Evolutionary conservation across 2,113 vertebrate species (phyloP), one percentile per base, ranked within the genome.

Genomic region (Monarcha castaneiventris): DNA sequence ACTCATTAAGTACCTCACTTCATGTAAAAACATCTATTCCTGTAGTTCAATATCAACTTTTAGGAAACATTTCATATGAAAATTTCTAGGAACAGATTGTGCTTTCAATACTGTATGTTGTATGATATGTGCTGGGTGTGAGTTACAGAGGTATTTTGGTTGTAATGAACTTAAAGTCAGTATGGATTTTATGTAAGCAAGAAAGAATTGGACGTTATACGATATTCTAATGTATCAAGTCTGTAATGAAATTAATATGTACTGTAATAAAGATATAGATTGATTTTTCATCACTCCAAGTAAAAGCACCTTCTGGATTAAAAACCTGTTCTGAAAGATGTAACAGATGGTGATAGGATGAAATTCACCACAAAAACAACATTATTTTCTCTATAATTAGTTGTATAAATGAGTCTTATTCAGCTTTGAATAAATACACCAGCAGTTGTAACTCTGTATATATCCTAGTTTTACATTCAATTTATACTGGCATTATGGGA

Each of bases 281-380:
- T 82, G 25, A 56, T 87, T 69, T 84, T 27, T 83, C 19, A 54
- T 37, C 29, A 75, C 11, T 81, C 26, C 9, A 32, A 51, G 35
- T 73, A 67, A 95, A 90, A 76, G 51, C n/a, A 64, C 54, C 54
- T 89, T 90, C 82, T 94, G 82, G 43, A 93, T 80, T 90, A 71
- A 88, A 96, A 96, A 90, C 10, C 33, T 93, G 82, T 33, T 86
- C 26, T 56, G 7, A 80, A 83, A 71, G 78, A 84, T 37, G 16
- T 33, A 95, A 67, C 94, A 95, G 91, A 92, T 94, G 89, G 73
- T 30, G 17, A 86, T 41, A 88, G 16, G 30, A 77, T n/a, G 17
- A 93, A 90, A 88, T 74, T 69, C 11, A 35, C 25, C 41, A 10
- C 13, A 61, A 87, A 93, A 91, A 3, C 25, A 64, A 58, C 6